Base-by-base conservation (phyloP, 2,888 invertebrate genomes). In the Dorcus parallelipipedus region DNA sequence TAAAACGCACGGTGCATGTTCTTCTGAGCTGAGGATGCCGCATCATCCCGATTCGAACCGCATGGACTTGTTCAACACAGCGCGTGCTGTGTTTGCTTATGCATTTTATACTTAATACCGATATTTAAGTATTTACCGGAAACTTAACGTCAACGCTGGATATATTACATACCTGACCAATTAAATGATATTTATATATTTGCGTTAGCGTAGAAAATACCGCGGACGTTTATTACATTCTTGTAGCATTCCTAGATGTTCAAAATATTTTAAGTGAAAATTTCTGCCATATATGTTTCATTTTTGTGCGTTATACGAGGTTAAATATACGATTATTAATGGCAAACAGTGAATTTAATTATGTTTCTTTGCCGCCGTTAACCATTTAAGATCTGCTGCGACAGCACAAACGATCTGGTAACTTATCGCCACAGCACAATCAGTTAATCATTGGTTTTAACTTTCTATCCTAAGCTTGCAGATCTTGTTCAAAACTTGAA, bases 1-100 rank as follows among this genome's bases (percentile, higher is more conserved):
- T 68, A 67, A 67, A 61, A 58, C 62, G 63, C 65, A 67, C 62
- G 65, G 59, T 57, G 59, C 68, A 61, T 66, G 67, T 65, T 60
- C 58, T 57, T 54, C 48, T 55, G 61, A 58, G 58, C 52, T 59
- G 66, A 60, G 62, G 62, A 68, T 64, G 64, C 63, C 49, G 64
- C 60, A 65, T 66, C 67, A 64, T 68, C 66, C 60, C 52, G 59
- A 57, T 17, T 51, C 49, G 49, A 54, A 53, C 58, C 38, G 38
- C 49, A 41, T 33, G 14, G 58, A 49, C 53, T 58, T 57, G 57
- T 57, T 52, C 43, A 45, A 58, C 53, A 17, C 48, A 43, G 52
- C 59, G 52, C 59, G 59, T 61, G 56, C 59, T 59, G 53, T 59
- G 57, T 57, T 54, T 38, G 43, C 41, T 55, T 43, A 23, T 51